phyloP scores from a whole-genome alignment of 2,888 invertebrate species.

The Netelia inedita region DNA sequence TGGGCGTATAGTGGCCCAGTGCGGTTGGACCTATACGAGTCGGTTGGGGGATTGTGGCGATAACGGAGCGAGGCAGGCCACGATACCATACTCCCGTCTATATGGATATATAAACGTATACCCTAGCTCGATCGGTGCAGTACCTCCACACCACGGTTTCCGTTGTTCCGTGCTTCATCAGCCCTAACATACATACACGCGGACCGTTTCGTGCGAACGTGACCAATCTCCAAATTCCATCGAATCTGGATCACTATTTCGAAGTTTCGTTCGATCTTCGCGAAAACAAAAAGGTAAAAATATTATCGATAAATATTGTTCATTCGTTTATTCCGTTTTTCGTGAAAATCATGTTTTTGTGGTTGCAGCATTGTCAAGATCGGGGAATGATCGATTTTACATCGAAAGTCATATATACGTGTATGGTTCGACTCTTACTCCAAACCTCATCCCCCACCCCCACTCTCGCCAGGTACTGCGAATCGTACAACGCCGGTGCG shows the following conservation, averaged over 20 bases:
- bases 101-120: conserved; percentile 5
- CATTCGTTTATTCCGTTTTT: too few relatives aligned
- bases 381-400: too few relatives aligned
- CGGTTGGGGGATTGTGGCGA: conserved; percentile 55
- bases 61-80: conserved; percentile 51
- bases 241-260: neutral
- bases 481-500: conserved; percentile 15
- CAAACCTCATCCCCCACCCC: conserved; percentile 16
- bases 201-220: neutral
- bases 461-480: conserved; percentile 28
- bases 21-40: conserved; percentile 54
- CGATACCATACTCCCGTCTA: neutral
- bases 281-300: too few relatives aligned
- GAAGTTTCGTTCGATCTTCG: too few relatives aligned
- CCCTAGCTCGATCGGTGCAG: conserved; percentile 2
- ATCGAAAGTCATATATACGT: neutral
- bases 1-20: conserved; percentile 62
- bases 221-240: neutral
- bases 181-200: neutral
- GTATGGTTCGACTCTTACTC: neutral
- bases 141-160: conserved; percentile 14
- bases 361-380: too few relatives aligned
- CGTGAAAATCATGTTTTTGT: too few relatives aligned
- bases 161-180: neutral
- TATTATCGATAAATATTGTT: too few relatives aligned